Conservation (phyloP, 1,140 invertebrate species). For the Anagrus nilaparvatae region DNA sequence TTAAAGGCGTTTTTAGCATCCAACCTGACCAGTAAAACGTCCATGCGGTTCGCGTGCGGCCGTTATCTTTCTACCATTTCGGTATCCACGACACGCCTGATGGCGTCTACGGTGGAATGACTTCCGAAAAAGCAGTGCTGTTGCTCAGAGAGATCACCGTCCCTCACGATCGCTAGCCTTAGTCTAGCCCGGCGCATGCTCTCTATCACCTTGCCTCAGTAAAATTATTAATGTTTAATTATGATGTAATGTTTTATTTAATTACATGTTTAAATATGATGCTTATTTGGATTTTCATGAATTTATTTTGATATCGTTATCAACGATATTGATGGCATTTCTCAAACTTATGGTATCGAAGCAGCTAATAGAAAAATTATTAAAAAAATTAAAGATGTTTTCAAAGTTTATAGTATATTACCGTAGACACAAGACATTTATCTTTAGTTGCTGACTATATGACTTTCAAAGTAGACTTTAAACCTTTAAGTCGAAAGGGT, state of each 20-base stretch:
- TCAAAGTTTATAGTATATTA: slow-evolving; percentile 93
- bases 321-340: slow-evolving; percentile 90
- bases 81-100: no score
- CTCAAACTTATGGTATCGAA: slow-evolving; percentile 89
- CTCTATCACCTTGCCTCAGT: no score
- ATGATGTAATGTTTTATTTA: slow-evolving; percentile 17
- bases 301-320: slow-evolving; percentile 85
- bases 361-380: slow-evolving; percentile 85
- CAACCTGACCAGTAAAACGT: no score
- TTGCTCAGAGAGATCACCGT: no score
- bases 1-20: no score
- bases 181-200: no score
- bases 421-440: slow-evolving; percentile 88
- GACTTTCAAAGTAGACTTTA: slow-evolving; percentile 86
- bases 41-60: no score
- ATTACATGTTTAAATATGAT: slow-evolving; percentile 77
- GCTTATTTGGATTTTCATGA: slow-evolving; percentile 75
- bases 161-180: no score
- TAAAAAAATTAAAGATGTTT: slow-evolving; percentile 84
- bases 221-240: slow-evolving; percentile 12
- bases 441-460: slow-evolving; percentile 94
- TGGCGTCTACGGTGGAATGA: no score
- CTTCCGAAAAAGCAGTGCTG: no score
- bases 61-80: no score
- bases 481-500: slow-evolving; percentile 81